Base-by-base conservation (phyloP, 2,888 invertebrate species). In the Apoda limacodes region DNA sequence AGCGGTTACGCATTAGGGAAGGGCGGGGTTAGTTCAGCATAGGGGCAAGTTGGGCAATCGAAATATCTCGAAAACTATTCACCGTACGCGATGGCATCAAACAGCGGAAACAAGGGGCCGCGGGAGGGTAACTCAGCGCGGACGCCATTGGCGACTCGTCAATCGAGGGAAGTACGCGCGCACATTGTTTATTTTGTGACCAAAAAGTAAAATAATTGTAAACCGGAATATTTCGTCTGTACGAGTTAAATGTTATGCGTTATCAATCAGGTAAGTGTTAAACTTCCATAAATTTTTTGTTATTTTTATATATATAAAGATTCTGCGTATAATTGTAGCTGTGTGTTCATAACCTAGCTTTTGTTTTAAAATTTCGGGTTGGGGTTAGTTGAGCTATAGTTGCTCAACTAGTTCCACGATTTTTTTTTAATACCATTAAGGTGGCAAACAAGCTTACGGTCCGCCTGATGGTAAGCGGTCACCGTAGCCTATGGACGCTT, bases 311-410 rank as follows among this genome's bases (percentile, higher is more conserved):
- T 35, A 25, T 23, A 14, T 17, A 39, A 20, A 21, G 19, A 24
- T 33, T 39, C 22, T 37, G 30, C 25, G 29, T 38, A 34, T 35
- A 31, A 33, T 39, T 32, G 20, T 34, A 11, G 30, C n/a, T 22
- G 13, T 12, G 33, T 35, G 40, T 40, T 42, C 29, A 38, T 40
- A 44, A 42, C 29, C 35, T 38, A 30, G 15, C 25, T 37, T 39
- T 41, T 40, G 30, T 34, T 40, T 37, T 33, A 27, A 40, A 40
- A 37, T 38, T 37, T 23, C 25, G 28, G 38, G 31, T 38, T 40
- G 36, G 38, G 38, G 36, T 40, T 37, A 40, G 38, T 38, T 42
- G 31, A 40, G 31, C 36, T 22, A 37, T 25, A 35, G 35, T 32
- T 37, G 32, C 35, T 32, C n/a, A n/a, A n/a, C n/a, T n/a, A n/a